These are phyloP conservation scores for Tetramorium parvispinum DNA, from an alignment of 1,140 invertebrate species.

Conservation along the genomic window DNA sequence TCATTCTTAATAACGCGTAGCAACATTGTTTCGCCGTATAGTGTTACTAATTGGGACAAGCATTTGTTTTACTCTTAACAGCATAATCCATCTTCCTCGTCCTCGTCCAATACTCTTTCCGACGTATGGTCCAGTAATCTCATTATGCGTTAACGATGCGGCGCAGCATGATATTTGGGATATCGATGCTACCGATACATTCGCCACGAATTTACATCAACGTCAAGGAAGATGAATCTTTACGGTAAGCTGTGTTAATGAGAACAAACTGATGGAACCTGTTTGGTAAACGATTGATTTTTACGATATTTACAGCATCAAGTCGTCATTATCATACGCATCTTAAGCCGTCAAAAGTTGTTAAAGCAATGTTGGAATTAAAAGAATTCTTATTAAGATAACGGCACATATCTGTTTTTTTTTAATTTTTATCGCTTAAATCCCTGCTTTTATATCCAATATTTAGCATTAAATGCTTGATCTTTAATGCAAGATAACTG, in stretches of 20 bases:
- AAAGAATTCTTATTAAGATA: constrained; percentile 16
- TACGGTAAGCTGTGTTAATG: constrained; percentile 31
- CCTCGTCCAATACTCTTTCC: constrained; percentile 55
- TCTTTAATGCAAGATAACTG: neutral
- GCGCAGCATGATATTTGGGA: constrained; percentile 75
- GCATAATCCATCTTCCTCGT: constrained; percentile 57
- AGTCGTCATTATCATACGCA: neutral
- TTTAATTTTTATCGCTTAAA: neutral
- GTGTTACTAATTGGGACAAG: constrained; percentile 75
- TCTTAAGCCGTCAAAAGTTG: neutral
- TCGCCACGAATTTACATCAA: constrained; percentile 52
- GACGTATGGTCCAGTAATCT: constrained; percentile 72
- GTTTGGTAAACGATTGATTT: constrained; percentile 1
- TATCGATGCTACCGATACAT: constrained; percentile 64
- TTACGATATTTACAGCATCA: neutral
- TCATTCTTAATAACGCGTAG: neutral
- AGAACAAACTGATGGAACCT: constrained; percentile 11
- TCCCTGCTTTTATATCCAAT: neutral
- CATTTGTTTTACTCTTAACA: constrained; percentile 63
- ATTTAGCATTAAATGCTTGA: neutral
- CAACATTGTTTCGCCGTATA: constrained; percentile 54
- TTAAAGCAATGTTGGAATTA: neutral
- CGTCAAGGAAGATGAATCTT: constrained; percentile 22
- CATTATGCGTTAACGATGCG: constrained; percentile 78
- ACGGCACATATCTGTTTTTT: neutral